Base-by-base conservation (phyloP, 1,140 invertebrate species). In the Camponotus pennsylvanicus region DNA sequence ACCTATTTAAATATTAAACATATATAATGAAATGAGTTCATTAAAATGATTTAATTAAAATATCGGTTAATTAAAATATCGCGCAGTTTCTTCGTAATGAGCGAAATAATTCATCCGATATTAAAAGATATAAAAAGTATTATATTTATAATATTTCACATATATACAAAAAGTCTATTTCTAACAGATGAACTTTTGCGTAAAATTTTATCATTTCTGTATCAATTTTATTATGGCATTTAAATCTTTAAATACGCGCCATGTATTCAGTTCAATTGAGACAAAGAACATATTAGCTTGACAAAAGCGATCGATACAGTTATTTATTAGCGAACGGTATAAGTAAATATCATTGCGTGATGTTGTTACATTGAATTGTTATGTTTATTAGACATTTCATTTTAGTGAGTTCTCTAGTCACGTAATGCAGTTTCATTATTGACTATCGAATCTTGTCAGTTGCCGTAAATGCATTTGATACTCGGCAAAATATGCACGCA, bases 391-490 rank as follows among this genome's bases (percentile, higher is more conserved):
- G 13, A 57, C 64, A 37, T 80, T 70, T 70, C 3, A 80, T 80
- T 80, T 70, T 57, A 70, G 37, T 37, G 64, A 49, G 40, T 40
- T 34, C 66, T 80, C 18, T 21, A 21, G 34, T 49, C 13, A 18
- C 40, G 13, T 34, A 83, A 75, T 15, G 27, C n/a, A 73, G n/a
- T 73, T 61, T 61, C 40, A 61, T 83, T 61, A 49, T 13, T 11
- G 55, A 37, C 34, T 42, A 61, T 83, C 75, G 79, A 83, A 83
- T 71, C 69, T 21, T 61, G 79, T 75, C 55, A 73, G 15, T n/a
- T 9, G 55, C 15, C 40, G 37, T 45, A 73, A 83, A 63, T 80
- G 69, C 37, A 55, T 21, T 71, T 49, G 27, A 82, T 82, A 82
- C 37, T n/a, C 45, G 40, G 63, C 69, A 27, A 32, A 40, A 80